These are phyloP conservation scores for Acrossocheilus wenchowensis DNA, from an alignment of 2,797 vertebrate species.

Conservation along the genomic window DNA sequence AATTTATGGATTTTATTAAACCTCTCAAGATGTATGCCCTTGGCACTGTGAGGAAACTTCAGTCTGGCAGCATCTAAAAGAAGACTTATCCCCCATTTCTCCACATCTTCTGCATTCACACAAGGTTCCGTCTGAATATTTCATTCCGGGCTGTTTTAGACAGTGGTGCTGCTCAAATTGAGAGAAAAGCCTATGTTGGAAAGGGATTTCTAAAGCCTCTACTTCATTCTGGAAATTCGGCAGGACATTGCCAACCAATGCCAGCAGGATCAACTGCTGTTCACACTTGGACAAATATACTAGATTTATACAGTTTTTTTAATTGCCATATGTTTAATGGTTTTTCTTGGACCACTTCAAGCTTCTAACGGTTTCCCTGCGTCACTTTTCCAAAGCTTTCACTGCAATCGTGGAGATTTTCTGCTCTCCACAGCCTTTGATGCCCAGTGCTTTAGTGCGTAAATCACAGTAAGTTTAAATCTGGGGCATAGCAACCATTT, in stretches of 20 bases:
- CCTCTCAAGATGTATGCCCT: slow-evolving; percentile 68
- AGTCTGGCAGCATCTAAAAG: slow-evolving; percentile 61
- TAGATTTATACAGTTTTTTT: slow-evolving; percentile 59
- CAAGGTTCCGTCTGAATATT: slow-evolving; percentile 71
- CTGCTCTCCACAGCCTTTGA: slow-evolving; percentile 39
- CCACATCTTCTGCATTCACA: slow-evolving; percentile 31
- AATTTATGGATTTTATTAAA: slow-evolving; percentile 75
- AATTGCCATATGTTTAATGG: slow-evolving; percentile 64
- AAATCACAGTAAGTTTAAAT: slow-evolving; percentile 4
- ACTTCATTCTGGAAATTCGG: slow-evolving; percentile 73
- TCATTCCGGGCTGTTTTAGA: slow-evolving; percentile 66
- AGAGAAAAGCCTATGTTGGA: slow-evolving; percentile 61
- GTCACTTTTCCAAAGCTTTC: slow-evolving; percentile 37
- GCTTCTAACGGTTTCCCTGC: slow-evolving; percentile 45
- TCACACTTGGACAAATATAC: slow-evolving; percentile 68
- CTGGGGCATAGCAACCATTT: slow-evolving; percentile 3
- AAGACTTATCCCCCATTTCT: slow-evolving; percentile 50
- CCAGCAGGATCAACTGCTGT: slow-evolving; percentile 70
- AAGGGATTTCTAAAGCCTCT: slow-evolving; percentile 70
- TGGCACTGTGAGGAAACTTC: slow-evolving; percentile 65
- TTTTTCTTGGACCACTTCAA: slow-evolving; percentile 52
- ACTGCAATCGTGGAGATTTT: slow-evolving; percentile 34
- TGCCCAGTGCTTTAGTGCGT: not conserved
- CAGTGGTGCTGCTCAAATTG: slow-evolving; percentile 69
- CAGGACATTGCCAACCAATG: slow-evolving; percentile 69